phyloP scores from a whole-genome alignment of 1,140 invertebrate genomes.

The Drosophila persimilis region DNA sequence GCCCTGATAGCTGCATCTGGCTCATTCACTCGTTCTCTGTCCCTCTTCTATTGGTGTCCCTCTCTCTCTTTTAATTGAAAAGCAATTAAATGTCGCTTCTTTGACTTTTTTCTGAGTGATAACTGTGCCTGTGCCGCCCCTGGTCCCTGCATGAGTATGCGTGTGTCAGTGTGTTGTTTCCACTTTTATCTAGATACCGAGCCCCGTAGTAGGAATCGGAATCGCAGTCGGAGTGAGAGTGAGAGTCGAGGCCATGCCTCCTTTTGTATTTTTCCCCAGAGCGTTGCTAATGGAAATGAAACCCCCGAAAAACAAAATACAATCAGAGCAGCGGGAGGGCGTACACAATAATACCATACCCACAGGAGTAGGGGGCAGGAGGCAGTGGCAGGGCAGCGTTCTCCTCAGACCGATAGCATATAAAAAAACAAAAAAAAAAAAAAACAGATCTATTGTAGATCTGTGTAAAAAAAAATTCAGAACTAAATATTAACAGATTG shows the following conservation, averaged over 20 bases:
- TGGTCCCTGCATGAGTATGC: constrained; percentile 2
- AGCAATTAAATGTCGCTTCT: constrained; percentile 67
- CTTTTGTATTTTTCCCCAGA: constrained; percentile 14
- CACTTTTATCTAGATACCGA: constrained; percentile 47
- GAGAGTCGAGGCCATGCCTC: constrained; percentile 4
- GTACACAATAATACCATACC: not conserved
- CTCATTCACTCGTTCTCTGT: not conserved
- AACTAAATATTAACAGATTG: too few species aligned
- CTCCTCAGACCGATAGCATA: not conserved
- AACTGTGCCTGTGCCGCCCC: constrained; percentile 10
- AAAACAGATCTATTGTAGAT: too few species aligned
- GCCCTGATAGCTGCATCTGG: too few species aligned
- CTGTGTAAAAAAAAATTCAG: too few species aligned
- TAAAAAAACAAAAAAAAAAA: not conserved
- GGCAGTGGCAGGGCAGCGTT: not conserved
- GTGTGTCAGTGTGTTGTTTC: constrained; percentile 34
- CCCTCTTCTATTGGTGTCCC: not conserved
- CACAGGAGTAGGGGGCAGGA: not conserved
- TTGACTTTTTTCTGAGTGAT: constrained; percentile 46
- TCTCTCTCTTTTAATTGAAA: constrained; percentile 60
- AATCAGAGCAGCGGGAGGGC: constrained; percentile 17
- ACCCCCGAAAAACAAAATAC: constrained; percentile 14
- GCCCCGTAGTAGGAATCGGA: not conserved
- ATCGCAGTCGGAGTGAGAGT: not conserved
- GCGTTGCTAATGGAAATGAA: constrained; percentile 45